Evolutionary conservation across 2,888 invertebrate genomes (phyloP).

Genomic region (Lasioglossum zephyrum): DNA sequence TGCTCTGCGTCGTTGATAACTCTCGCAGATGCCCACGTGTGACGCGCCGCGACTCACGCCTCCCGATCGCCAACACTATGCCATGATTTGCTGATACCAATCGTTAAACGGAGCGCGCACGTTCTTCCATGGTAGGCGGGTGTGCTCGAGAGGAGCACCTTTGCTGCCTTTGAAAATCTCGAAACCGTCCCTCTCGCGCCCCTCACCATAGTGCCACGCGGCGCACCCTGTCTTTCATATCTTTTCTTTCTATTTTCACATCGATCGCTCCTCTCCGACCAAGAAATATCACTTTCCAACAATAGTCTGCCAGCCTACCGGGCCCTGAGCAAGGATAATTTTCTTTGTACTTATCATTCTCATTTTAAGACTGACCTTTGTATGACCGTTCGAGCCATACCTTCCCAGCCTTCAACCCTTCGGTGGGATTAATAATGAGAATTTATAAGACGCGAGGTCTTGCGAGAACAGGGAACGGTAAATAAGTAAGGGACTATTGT

Average conservation of each 20-base stretch:
- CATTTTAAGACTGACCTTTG: background rate
- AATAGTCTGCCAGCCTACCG: background rate
- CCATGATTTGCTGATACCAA: background rate
- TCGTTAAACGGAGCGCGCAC: conserved; percentile 33
- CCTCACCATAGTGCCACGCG: background rate
- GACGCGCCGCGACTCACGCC: conserved; percentile 19
- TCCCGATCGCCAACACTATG: conserved; percentile 4
- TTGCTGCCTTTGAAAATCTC: background rate
- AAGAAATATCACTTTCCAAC: background rate
- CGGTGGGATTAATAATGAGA: no score
- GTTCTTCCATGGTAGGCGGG: background rate
- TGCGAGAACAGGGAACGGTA: background rate
- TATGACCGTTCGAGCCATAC: background rate
- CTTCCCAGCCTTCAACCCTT: background rate
- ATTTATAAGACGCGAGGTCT: background rate
- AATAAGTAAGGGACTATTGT: background rate
- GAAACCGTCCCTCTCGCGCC: background rate
- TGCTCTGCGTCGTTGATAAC: conserved; percentile 63
- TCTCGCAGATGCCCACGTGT: conserved; percentile 60
- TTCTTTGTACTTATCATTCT: background rate
- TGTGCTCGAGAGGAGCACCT: background rate
- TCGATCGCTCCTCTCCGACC: background rate
- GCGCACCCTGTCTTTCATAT: background rate
- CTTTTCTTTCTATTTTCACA: conserved; percentile 3
- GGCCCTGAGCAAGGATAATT: background rate